Conservation (phyloP, 53 echinoderm and acorn worm species). For the Mesocentrotus franciscanus region DNA sequence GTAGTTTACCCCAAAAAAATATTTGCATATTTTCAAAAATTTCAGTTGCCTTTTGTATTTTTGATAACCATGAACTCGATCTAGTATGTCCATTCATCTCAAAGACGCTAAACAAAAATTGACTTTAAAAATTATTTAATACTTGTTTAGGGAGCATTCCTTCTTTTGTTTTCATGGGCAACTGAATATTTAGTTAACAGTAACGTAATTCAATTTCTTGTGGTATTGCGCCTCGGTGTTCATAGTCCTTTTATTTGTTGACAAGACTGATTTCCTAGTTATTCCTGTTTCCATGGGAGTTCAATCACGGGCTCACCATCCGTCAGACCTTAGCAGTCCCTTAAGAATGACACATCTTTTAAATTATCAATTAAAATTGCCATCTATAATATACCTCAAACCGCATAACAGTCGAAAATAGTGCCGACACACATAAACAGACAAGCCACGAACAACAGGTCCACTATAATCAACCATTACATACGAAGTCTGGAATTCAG, state of each 20-base stretch:
- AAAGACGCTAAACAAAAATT: too few species aligned
- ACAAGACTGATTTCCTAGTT: background rate
- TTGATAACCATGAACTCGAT: too few species aligned
- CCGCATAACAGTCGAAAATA: background rate
- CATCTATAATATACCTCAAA: background rate
- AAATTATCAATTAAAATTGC: background rate
- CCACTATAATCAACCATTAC: conserved; percentile 22
- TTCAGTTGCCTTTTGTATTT: too few species aligned
- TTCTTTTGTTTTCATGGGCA: too few species aligned
- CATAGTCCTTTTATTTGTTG: background rate
- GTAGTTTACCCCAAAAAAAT: too few species aligned
- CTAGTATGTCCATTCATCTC: too few species aligned
- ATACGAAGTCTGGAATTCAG: background rate
- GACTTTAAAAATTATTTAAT: too few species aligned
- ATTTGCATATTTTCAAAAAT: too few species aligned
- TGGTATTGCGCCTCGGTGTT: background rate
- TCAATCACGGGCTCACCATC: background rate
- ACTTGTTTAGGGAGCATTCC: too few species aligned
- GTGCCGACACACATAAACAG: conserved; percentile 1
- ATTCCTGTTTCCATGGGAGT: background rate
- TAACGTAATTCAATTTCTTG: background rate
- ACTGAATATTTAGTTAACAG: background rate
- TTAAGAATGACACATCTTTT: background rate
- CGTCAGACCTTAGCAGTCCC: background rate
- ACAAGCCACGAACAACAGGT: background rate